Evolutionary conservation across 2,888 invertebrate species (phyloP).

Genomic region (Pandemis cinnamomeana): DNA sequence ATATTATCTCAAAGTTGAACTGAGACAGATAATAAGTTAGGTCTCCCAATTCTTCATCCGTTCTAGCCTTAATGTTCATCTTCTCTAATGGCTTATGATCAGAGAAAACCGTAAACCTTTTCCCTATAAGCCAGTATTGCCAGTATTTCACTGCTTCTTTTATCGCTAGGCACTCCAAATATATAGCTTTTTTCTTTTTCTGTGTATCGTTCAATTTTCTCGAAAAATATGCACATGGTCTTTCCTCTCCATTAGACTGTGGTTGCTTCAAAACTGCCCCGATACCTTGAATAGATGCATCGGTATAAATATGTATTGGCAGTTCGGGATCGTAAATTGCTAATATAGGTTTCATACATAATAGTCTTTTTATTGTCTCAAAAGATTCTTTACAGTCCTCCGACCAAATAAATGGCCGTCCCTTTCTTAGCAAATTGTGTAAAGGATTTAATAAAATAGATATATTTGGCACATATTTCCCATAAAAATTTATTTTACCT

Average conservation of each 20-base stretch:
- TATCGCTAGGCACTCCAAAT: slow-evolving; percentile 47
- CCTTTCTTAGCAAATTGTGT: slow-evolving; percentile 47
- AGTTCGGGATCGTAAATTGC: slow-evolving; percentile 39
- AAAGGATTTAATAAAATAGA: slow-evolving; percentile 46
- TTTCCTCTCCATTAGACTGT: too few relatives aligned
- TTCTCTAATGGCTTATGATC: slow-evolving; percentile 47
- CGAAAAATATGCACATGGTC: slow-evolving; percentile 21
- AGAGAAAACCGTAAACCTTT: slow-evolving; percentile 44
- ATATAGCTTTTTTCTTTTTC: slow-evolving; percentile 45
- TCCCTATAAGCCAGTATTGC: slow-evolving; percentile 47
- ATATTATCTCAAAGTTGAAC: slow-evolving; percentile 33
- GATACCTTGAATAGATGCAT: too few relatives aligned
- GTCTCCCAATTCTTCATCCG: slow-evolving; percentile 8
- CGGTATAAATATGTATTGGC: too few relatives aligned
- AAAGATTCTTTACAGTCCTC: slow-evolving; percentile 17
- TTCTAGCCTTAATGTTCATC: slow-evolving; percentile 14
- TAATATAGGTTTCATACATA: slow-evolving; percentile 43
- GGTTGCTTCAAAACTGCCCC: too few relatives aligned
- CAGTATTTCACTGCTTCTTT: slow-evolving; percentile 47
- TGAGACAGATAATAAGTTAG: slow-evolving; percentile 51
- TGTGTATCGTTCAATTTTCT: slow-evolving; percentile 24
- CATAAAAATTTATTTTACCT: slow-evolving; percentile 38
- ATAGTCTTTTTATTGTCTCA: slow-evolving; percentile 27
- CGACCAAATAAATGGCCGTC: slow-evolving; percentile 41
- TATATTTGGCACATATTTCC: slow-evolving; percentile 41